Evolutionary conservation across 2,797 vertebrate species (phyloP).

Genomic region (Platyrinchus mystaceus): DNA sequence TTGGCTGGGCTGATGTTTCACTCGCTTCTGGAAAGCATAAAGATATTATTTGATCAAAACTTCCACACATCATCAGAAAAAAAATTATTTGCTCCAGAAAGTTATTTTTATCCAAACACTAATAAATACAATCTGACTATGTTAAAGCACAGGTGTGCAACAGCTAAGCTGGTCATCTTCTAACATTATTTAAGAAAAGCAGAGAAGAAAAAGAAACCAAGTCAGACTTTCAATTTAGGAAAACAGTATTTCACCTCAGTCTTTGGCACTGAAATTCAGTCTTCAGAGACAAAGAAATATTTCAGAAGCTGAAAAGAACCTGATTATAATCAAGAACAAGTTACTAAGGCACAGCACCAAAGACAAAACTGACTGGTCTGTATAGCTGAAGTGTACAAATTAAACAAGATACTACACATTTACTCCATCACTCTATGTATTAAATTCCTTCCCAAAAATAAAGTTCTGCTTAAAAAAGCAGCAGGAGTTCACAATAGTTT

Average conservation of each 20-base stretch:
- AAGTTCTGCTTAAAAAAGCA: not conserved
- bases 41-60: not conserved
- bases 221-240: not conserved
- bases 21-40: conserved; percentile 69
- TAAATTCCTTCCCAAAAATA: not conserved
- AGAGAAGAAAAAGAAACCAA: not conserved
- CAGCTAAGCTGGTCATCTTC: not conserved
- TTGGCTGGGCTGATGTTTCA: conserved; percentile 65
- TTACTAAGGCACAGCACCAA: not conserved
- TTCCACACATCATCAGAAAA: not conserved
- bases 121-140: not conserved
- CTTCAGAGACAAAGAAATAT: not conserved
- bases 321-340: not conserved
- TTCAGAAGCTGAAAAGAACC: not conserved
- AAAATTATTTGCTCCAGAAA: not conserved
- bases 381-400: not conserved
- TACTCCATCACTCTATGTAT: not conserved
- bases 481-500: not conserved
- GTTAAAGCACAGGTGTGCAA: not conserved
- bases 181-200: not conserved
- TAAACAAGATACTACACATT: not conserved
- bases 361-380: not conserved
- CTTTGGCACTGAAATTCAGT: not conserved
- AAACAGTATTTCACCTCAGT: not conserved
- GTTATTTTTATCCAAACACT: not conserved